Percentiles rank a stretch among this genome's conserved stretches.
phyloP scores from a whole-genome alignment of 2,888 invertebrate species.

The Melanophora roralis region DNA sequence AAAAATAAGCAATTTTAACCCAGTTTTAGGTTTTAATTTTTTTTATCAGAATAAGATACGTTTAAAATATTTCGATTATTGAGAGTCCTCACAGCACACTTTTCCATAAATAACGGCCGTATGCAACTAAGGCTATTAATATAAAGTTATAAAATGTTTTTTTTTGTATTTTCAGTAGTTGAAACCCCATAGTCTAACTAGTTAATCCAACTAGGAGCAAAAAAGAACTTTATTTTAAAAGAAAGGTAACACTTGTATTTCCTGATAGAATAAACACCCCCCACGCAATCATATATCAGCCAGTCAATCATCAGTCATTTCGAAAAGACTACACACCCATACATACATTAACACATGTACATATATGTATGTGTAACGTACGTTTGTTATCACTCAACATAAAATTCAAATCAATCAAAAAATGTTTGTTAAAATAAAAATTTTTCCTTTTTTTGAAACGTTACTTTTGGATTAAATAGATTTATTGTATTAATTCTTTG shows the following conservation, averaged over 20 bases:
- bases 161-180: too few species aligned
- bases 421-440: conserved; percentile 22
- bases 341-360: neutral
- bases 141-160: too few species aligned
- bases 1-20: neutral
- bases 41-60: too few species aligned
- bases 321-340: neutral
- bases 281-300: conserved; percentile 16
- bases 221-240: too few species aligned
- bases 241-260: conserved; percentile 45
- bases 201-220: too few species aligned
- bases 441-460: conserved; percentile 15
- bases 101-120: neutral
- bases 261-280: neutral
- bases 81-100: neutral
- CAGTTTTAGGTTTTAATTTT: too few species aligned
- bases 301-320: conserved; percentile 58
- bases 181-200: too few species aligned
- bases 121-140: too few species aligned
- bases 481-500: conserved; percentile 7
- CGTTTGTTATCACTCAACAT: conserved; percentile 54
- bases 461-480: conserved; percentile 14
- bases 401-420: conserved; percentile 63
- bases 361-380: neutral
- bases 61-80: too few species aligned